Evolutionary conservation across 2,113 vertebrate genomes (phyloP).

Genomic region (Fregetta grallaria): DNA sequence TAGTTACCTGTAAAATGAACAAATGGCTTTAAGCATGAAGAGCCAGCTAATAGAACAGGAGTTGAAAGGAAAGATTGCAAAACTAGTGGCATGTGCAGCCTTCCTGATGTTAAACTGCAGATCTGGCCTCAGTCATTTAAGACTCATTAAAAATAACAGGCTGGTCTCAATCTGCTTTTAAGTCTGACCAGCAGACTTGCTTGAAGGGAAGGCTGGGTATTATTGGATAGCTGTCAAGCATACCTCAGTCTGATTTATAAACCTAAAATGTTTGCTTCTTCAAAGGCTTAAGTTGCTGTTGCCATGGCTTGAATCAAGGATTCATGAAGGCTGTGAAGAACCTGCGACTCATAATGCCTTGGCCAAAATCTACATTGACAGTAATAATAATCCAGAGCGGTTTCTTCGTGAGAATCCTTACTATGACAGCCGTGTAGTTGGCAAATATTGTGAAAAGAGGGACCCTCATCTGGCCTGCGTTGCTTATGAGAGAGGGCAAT

Average conservation of each 20-base stretch:
- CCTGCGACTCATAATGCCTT: conserved; percentile 90
- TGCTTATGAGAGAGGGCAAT: conserved; percentile 89
- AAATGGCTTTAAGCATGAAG: background rate
- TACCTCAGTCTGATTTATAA: background rate
- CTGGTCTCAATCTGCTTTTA: background rate
- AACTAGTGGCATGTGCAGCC: background rate
- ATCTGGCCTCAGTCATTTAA: background rate
- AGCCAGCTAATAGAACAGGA: background rate
- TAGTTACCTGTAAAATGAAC: background rate
- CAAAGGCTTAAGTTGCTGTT: conserved; percentile 87
- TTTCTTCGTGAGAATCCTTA: conserved; percentile 89
- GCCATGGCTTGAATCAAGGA: conserved; percentile 89
- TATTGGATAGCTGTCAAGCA: background rate
- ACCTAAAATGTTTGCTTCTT: conserved; percentile 13
- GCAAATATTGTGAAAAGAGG: conserved; percentile 89
- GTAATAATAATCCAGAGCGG: conserved; percentile 88
- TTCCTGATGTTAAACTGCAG: background rate
- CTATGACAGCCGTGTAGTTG: conserved; percentile 88
- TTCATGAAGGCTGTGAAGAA: conserved; percentile 90
- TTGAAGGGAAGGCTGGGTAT: background rate
- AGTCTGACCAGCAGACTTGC: background rate
- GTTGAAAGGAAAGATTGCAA: background rate
- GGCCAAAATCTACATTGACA: conserved; percentile 94
- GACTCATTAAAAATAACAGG: background rate
- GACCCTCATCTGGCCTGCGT: conserved; percentile 91